phyloP scores from a whole-genome alignment of 2,888 invertebrate genomes.

The Lacanobia wlatinum region DNA sequence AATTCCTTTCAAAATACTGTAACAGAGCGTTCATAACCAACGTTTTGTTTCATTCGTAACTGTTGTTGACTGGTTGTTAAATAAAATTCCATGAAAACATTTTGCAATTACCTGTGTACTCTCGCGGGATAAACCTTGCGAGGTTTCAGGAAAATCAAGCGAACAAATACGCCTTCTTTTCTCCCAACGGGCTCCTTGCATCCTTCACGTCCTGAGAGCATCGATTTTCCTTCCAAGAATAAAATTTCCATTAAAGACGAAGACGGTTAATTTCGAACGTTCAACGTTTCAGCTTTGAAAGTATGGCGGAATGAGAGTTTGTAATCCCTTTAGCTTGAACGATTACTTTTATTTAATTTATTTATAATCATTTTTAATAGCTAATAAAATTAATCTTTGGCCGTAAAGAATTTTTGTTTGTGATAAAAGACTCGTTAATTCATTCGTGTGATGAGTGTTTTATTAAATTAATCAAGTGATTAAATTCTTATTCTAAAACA shows the following conservation, averaged over 20 bases:
- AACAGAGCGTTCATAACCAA: constrained; percentile 11
- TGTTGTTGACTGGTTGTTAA: constrained; percentile 27
- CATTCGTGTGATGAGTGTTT: background rate
- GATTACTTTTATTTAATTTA: constrained; percentile 37
- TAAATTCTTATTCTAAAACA: background rate
- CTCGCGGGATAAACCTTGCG: constrained; percentile 39
- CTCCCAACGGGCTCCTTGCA: constrained; percentile 39
- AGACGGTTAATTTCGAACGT: constrained; percentile 40
- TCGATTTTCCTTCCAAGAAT: constrained; percentile 53
- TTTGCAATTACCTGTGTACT: constrained; percentile 47
- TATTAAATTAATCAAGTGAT: background rate
- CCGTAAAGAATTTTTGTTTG: constrained; percentile 16
- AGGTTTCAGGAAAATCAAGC: constrained; percentile 52
- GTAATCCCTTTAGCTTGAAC: constrained; percentile 32
- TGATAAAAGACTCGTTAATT: background rate
- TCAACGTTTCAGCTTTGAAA: constrained; percentile 36
- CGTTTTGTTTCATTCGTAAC: constrained; percentile 11
- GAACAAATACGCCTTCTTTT: constrained; percentile 41
- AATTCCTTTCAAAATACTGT: background rate
- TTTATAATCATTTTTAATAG: background rate
- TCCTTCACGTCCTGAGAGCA: constrained; percentile 37
- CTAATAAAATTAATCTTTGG: background rate
- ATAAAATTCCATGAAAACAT: constrained; percentile 44
- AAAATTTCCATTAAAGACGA: constrained; percentile 57
- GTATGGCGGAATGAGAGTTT: background rate